Conservation (phyloP, 2,797 vertebrate genomes). For the Schizopygopsis pylzovi region DNA sequence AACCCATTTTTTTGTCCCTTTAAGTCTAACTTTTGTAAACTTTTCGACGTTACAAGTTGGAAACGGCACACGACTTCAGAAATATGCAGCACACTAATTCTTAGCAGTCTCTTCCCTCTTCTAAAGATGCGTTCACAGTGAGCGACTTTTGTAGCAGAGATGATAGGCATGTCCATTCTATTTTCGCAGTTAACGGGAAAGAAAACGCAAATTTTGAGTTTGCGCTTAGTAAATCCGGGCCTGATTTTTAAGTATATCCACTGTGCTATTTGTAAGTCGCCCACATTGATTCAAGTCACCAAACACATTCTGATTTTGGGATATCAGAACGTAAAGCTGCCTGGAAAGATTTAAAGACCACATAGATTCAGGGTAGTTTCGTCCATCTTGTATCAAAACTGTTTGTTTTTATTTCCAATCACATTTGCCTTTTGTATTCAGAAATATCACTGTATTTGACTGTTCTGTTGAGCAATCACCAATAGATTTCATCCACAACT, state of each 20-base stretch:
- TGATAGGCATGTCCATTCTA: no score
- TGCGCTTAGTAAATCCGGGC: background rate
- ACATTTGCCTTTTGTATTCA: slow-evolving; percentile 82
- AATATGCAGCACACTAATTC: slow-evolving; percentile 64
- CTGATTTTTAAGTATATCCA: background rate
- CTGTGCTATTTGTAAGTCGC: background rate
- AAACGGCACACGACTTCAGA: slow-evolving; percentile 50
- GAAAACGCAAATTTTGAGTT: background rate
- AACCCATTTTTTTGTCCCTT: background rate
- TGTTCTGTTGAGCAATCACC: slow-evolving; percentile 64
- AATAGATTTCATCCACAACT: slow-evolving; percentile 68
- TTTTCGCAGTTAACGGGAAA: background rate
- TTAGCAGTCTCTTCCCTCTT: slow-evolving; percentile 28
- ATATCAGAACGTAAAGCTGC: slow-evolving; percentile 70
- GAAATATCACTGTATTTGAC: slow-evolving; percentile 72
- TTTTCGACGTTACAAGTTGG: slow-evolving; percentile 20
- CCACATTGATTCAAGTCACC: background rate
- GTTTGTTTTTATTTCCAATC: slow-evolving; percentile 68
- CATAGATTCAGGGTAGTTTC: slow-evolving; percentile 59
- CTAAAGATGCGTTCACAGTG: background rate
- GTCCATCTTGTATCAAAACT: slow-evolving; percentile 61
- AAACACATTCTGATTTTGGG: slow-evolving; percentile 53
- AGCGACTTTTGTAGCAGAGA: background rate
- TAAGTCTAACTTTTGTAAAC: slow-evolving; percentile 54
- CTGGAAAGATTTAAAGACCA: slow-evolving; percentile 53